phyloP scores from a whole-genome alignment of 2,888 invertebrate species.

The Torymus tubicola region DNA sequence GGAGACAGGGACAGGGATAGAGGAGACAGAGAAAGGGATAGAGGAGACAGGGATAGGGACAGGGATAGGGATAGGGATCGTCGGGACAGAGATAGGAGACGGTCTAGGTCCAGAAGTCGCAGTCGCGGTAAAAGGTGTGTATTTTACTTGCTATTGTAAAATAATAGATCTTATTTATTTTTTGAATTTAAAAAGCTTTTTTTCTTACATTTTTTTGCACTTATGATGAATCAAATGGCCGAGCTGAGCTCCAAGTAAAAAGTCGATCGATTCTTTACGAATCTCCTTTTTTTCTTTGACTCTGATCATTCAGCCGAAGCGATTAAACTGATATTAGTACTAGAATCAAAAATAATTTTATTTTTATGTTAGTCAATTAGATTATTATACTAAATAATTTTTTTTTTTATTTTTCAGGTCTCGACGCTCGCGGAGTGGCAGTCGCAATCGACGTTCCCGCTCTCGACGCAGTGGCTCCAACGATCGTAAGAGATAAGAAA shows the following conservation, averaged over 20 bases:
- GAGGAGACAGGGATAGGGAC: slow-evolving; percentile 79
- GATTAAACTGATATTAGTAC: slow-evolving; percentile 56
- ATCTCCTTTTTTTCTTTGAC: slow-evolving; percentile 53
- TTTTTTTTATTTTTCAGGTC: slow-evolving; percentile 65
- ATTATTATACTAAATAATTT: neutral
- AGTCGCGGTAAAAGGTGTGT: slow-evolving; percentile 73
- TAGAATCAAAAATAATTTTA: too few species aligned
- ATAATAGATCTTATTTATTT: neutral
- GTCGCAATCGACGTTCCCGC: slow-evolving; percentile 72
- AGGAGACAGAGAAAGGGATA: slow-evolving; percentile 78
- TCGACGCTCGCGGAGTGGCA: slow-evolving; percentile 73
- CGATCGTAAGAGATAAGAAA: slow-evolving; percentile 73
- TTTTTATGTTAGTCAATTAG: neutral
- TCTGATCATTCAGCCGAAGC: slow-evolving; percentile 59
- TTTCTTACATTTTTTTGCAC: neutral
- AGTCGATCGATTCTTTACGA: slow-evolving; percentile 52
- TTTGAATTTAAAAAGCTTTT: too few species aligned
- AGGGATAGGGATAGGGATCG: slow-evolving; percentile 76
- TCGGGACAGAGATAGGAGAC: slow-evolving; percentile 79
- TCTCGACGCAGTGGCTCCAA: slow-evolving; percentile 75
- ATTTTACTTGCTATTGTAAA: neutral
- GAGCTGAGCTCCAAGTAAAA: slow-evolving; percentile 57
- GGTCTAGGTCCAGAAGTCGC: slow-evolving; percentile 74
- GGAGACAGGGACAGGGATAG: slow-evolving; percentile 77
- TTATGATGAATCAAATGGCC: slow-evolving; percentile 58